Base-by-base conservation (phyloP, 2,113 vertebrate species). In the Epinephelus moara region DNA sequence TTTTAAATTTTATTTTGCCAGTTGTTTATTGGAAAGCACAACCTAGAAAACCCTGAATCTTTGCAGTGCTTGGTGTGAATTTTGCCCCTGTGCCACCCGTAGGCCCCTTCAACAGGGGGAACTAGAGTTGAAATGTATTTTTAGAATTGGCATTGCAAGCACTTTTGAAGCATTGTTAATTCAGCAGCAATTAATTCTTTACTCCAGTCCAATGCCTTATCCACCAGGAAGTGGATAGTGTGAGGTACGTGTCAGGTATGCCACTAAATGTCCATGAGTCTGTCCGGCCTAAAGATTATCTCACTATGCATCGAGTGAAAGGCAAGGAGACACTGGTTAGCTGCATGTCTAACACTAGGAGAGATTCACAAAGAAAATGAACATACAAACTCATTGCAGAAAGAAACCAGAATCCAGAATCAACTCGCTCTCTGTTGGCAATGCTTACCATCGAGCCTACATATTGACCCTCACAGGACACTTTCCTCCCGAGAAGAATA, bases 131-230 rank as follows among this genome's bases (percentile, higher is more conserved):
- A 49, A 25, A 74, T 70, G 0, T 79, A 70, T 64, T 79, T 67
- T 67, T 56, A 61, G 50, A 63, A 69, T 40, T 18, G 37, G 74
- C 69, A 33, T 64, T 19, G 30, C 23, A n/a, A 57, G 56, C 76
- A 70, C 23, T 67, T 84, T 60, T 52, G 12, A 64, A 70, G 59
- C 59, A 63, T 33, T 64, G 45, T 69, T 73, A 61, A 75, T 82
- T 82, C 45, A 45, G 50, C 50, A 60, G 7, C 68, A 80, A 59
- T 73, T 80, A 3, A n/a, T 59, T 68, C 25, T 37, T n/a, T 62
- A 85, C 37, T 82, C 10, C 4, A 71, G 53, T 4, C 3, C 0
- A 57, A 52, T 23, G 60, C 18, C 57, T 76, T 53, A 27, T 72
- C 57, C 17, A 19, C 23, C 33, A 53, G 63, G 60, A 61, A 42